These are phyloP conservation scores for Craterocephalus amniculus DNA, from an alignment of 2,797 vertebrate species.

Conservation along the genomic window DNA sequence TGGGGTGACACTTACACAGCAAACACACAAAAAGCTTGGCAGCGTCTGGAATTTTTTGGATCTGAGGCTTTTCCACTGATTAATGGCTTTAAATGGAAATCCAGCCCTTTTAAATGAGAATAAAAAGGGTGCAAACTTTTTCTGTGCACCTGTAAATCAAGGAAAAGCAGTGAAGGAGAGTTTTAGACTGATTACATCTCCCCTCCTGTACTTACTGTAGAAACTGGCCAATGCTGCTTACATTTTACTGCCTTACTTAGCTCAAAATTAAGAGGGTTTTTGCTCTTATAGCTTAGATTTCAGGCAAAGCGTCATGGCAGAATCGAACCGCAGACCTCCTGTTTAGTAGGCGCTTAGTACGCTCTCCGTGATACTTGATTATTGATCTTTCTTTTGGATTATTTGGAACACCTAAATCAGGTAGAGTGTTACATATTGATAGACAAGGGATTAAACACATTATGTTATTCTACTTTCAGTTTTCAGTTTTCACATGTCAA, in stretches of 20 bases:
- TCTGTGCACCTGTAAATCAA: slow-evolving; percentile 13
- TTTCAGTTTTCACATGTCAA: no score
- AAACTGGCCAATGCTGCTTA: slow-evolving; percentile 10
- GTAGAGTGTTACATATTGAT: no score
- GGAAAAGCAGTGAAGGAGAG: background rate
- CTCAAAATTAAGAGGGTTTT: slow-evolving; percentile 27
- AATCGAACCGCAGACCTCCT: no score
- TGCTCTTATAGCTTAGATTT: slow-evolving; percentile 30
- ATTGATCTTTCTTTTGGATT: no score
- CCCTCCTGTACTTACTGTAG: background rate
- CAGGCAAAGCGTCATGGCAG: slow-evolving; percentile 36
- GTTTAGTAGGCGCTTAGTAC: no score
- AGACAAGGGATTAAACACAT: no score
- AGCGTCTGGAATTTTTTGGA: slow-evolving; percentile 25
- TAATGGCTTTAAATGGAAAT: slow-evolving; percentile 53
- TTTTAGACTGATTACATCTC: background rate
- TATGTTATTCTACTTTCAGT: no score
- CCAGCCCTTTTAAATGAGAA: slow-evolving; percentile 28
- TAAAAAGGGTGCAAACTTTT: slow-evolving; percentile 11
- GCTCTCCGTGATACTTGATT: no score
- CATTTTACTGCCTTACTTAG: slow-evolving; percentile 64
- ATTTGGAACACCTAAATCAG: no score
- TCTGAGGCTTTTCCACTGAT: slow-evolving; percentile 16
- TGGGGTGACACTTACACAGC: slow-evolving; percentile 8
- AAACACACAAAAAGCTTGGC: slow-evolving; percentile 32